phyloP scores from a whole-genome alignment of 2,113 vertebrate species.

The Balaenoptera acutorostrata region DNA sequence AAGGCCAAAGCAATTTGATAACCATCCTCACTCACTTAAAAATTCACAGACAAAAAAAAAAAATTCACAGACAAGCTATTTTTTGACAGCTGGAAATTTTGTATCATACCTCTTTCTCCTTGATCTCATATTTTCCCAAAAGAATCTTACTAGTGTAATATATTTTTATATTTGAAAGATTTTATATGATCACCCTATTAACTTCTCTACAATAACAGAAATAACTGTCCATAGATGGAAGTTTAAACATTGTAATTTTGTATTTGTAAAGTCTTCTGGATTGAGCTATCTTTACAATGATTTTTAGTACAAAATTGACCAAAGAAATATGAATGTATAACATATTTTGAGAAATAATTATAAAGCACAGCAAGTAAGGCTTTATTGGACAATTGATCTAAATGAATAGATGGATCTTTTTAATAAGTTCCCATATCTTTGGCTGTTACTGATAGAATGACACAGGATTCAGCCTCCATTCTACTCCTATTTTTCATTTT shows the following conservation, averaged over 20 bases:
- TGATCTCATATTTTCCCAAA: background rate
- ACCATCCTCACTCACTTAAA: background rate
- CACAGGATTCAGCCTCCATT: background rate
- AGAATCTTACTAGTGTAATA: background rate
- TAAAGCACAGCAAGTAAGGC: background rate
- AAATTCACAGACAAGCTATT: background rate
- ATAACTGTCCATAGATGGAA: background rate
- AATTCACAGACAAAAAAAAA: background rate
- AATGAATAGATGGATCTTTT: background rate
- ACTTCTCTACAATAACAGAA: background rate
- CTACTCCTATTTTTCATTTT: background rate
- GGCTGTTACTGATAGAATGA: background rate
- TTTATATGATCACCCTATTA: background rate
- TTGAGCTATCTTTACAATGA: background rate
- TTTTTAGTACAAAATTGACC: background rate
- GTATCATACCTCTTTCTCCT: background rate
- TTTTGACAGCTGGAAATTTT: background rate
- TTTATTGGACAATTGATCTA: background rate
- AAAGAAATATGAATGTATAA: background rate
- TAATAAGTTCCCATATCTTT: background rate
- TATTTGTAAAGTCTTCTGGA: slow-evolving; percentile 6
- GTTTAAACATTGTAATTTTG: background rate
- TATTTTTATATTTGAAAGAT: background rate
- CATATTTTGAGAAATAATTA: slow-evolving; percentile 1
- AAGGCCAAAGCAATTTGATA: background rate